These are phyloP conservation scores for Murina feae DNA, from an alignment of 2,113 vertebrate genomes.

Conservation along the genomic window DNA sequence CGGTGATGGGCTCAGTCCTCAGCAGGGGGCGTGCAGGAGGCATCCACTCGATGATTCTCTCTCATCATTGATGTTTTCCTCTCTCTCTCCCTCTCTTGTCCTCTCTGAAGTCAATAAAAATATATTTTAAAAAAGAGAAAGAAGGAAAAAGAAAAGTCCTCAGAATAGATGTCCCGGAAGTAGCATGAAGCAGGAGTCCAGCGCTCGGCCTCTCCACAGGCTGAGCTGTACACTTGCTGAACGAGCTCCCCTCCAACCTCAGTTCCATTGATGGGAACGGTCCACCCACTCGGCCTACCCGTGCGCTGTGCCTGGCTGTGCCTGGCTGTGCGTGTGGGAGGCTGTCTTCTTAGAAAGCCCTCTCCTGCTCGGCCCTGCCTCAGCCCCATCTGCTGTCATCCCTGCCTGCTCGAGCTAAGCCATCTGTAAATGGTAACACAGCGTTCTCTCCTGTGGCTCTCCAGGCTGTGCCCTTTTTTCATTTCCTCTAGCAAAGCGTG, in stretches of 20 bases:
- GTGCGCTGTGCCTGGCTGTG: not conserved
- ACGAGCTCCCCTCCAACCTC: not conserved
- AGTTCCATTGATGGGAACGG: not conserved
- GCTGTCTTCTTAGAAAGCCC: not conserved
- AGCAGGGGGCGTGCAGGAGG: too few relatives aligned
- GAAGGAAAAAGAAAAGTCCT: not conserved
- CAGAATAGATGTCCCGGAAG: not conserved
- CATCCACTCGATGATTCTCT: too few relatives aligned
- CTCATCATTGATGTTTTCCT: too few relatives aligned
- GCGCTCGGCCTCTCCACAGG: accelerated
- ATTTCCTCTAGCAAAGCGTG: not conserved
- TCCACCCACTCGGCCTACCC: accelerated
- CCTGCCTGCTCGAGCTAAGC: slow-evolving; percentile 1
- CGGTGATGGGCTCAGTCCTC: too few relatives aligned
- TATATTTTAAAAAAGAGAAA: too few relatives aligned
- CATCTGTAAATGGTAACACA: slow-evolving; percentile 42
- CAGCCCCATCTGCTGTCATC: not conserved
- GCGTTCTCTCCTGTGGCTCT: not conserved
- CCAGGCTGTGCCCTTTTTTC: not conserved
- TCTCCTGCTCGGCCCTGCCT: not conserved
- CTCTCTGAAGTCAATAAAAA: too few relatives aligned
- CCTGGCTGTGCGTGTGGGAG: accelerated
- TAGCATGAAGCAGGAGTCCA: not conserved
- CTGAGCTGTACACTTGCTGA: not conserved
- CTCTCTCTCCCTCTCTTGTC: too few relatives aligned